Conservation (phyloP, 1,140 invertebrate species). For the Pseudachorutes palmiensis region DNA sequence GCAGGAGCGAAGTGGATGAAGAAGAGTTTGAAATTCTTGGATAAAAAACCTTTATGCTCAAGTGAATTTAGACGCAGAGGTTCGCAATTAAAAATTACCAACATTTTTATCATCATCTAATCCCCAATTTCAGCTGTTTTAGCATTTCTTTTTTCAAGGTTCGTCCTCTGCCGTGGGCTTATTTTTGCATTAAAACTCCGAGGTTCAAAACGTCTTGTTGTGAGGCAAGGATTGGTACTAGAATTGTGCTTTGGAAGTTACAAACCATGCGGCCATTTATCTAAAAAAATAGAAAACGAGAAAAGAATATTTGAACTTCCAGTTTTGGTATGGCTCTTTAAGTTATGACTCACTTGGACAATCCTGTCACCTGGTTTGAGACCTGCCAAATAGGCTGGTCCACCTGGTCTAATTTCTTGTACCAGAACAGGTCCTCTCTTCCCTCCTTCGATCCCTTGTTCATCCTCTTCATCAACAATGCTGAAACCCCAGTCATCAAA, state of each 20-base stretch:
- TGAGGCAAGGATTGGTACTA: constrained; percentile 35
- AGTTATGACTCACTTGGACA: constrained; percentile 24
- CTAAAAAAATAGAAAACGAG: constrained; percentile 17
- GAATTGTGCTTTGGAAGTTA: constrained; percentile 33
- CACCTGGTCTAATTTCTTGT: constrained; percentile 34
- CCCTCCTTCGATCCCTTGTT: background rate
- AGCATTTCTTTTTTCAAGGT: too few species aligned
- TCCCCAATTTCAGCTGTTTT: too few species aligned
- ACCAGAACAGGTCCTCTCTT: constrained; percentile 16
- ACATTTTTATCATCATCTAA: too few species aligned
- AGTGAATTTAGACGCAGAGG: too few species aligned
- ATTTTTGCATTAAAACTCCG: too few species aligned
- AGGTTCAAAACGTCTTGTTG: constrained; percentile 30
- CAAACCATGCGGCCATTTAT: constrained; percentile 33
- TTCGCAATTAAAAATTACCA: too few species aligned
- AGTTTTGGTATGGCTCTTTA: background rate
- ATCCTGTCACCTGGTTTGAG: constrained; percentile 30
- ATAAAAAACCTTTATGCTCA: too few species aligned
- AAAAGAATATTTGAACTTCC: background rate
- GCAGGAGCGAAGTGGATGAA: background rate
- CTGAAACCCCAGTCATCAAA: constrained; percentile 38
- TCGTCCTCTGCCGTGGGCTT: too few species aligned
- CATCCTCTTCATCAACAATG: constrained; percentile 23
- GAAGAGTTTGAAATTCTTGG: constrained; percentile 15
- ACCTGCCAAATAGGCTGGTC: constrained; percentile 32